Conservation (phyloP, 2,113 vertebrate genomes). For the Poicephalus gulielmi region DNA sequence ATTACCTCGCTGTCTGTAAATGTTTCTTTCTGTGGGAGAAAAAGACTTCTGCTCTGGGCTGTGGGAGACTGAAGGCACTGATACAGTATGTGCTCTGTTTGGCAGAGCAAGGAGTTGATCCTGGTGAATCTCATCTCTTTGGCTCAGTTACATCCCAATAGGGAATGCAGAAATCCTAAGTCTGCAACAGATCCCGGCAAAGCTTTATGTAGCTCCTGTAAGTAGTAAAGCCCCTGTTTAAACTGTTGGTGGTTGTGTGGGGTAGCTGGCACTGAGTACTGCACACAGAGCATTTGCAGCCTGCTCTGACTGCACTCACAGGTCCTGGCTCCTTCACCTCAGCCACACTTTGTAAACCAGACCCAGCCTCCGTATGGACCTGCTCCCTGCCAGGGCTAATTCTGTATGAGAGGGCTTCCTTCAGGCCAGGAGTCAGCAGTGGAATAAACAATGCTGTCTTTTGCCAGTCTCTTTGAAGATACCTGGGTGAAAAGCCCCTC, state of each 20-base stretch:
- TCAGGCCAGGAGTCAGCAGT: fast-evolving
- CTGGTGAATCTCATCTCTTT: not conserved
- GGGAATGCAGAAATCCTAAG: not conserved
- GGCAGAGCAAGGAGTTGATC: not conserved
- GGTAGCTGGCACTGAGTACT: not conserved
- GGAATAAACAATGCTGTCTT: not conserved
- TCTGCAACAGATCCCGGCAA: not conserved
- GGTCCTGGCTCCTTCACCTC: not conserved
- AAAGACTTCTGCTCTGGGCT: not conserved
- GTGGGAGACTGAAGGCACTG: not conserved
- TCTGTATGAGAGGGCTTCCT: not conserved
- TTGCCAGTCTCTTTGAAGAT: not conserved
- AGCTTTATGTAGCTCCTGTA: not conserved
- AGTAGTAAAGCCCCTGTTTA: not conserved
- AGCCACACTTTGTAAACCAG: not conserved
- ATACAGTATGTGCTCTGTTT: fast-evolving
- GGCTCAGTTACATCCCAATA: not conserved
- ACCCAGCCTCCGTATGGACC: fast-evolving
- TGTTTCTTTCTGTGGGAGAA: not conserved
- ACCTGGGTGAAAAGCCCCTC: not conserved
- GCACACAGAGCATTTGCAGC: not conserved
- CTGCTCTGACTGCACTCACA: not conserved
- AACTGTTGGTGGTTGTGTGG: not conserved
- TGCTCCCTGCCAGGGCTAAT: not conserved
- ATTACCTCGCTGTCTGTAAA: not conserved